Evolutionary conservation across 2,113 vertebrate species (phyloP), one percentile per base, ranked within the genome.

Genomic region (Tyto alba): DNA sequence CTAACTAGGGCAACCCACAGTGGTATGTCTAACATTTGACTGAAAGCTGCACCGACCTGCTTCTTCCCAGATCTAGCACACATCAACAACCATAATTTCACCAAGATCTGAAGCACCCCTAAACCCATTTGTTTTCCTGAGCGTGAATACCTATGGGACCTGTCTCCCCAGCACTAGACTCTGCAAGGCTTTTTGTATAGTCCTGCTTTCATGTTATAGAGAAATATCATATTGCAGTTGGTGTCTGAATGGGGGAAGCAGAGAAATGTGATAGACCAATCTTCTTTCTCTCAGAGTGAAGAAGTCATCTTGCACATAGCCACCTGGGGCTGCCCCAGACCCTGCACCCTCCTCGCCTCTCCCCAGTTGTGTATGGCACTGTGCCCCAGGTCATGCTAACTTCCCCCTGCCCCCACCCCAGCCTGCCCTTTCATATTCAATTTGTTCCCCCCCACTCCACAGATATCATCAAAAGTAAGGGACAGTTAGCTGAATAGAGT

Each of bases 401-500:
- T 83, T 81, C 36, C 52, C 63, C 63, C 88, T 76, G 47, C 82
- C 55, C 85, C 89, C 88, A 62, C 8, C 9, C 16, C 57, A 30
- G 40, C 78, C 75, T 71, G 66, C 59, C 68, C 83, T 95, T 96
- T 96, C 92, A 84, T 30, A 79, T 97, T 96, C 93, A 68, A 89
- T 96, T 97, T 95, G 60, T 56, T 94, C 96, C 95, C 83, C 72
- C 80, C 73, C 38, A 59, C 64, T 80, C 95, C 40, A 27, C 0
- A 32, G 52, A 84, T 90, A 88, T 89, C 95, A 87, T 45, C 0
- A 25, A 84, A 93, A 88, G 80, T 73, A 94, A 92, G 83, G 76
- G 40, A 85, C 85, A 94, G 93, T 96, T 94, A 97, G 92, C 52
- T 87, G 92, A 75, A 94, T 95, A 64, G 89, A 84, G 90, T 93